Percentiles rank a stretch among this genome's conserved stretches.
These are phyloP conservation scores for Dioctria linearis DNA, from an alignment of 2,888 invertebrate genomes.

Conservation along the genomic window DNA sequence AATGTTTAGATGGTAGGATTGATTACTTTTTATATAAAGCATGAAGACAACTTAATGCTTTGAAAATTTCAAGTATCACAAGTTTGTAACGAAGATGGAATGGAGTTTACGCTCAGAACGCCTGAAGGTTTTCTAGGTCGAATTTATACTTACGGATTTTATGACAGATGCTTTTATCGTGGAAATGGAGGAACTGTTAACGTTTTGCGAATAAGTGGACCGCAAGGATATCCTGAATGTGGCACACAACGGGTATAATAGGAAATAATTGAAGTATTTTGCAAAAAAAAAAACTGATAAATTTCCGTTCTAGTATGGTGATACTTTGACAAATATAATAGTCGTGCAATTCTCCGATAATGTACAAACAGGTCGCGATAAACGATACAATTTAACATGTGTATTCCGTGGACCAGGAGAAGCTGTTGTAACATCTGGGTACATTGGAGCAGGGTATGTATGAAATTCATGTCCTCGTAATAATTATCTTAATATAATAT, in stretches of 20 bases:
- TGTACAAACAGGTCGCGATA: conserved; percentile 91
- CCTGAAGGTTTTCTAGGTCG: conserved; percentile 92
- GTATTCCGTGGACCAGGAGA: conserved; percentile 93
- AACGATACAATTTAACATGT: conserved; percentile 93
- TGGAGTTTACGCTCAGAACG: conserved; percentile 91
- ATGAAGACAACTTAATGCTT: not conserved
- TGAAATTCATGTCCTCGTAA: not conserved
- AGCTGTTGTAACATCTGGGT: conserved; percentile 93
- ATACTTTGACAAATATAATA: conserved; percentile 94
- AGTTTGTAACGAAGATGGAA: conserved; percentile 93
- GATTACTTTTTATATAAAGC: not conserved
- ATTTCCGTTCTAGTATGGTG: conserved; percentile 81
- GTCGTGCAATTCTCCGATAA: conserved; percentile 95
- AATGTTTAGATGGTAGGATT: conserved; percentile 88
- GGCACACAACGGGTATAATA: conserved; percentile 84
- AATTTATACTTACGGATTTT: conserved; percentile 93
- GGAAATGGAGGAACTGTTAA: conserved; percentile 90
- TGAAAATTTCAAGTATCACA: conserved; percentile 79
- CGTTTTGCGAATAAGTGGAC: conserved; percentile 87
- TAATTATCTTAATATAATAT: no score
- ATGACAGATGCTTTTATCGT: conserved; percentile 91
- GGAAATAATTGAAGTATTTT: conserved; percentile 41
- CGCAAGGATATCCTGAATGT: conserved; percentile 94
- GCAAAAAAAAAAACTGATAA: not conserved
- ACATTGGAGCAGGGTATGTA: conserved; percentile 88